Evolutionary conservation across 1,140 invertebrate species (phyloP), one percentile per base, ranked within the genome.

Genomic region (Paracyclopina nana): DNA sequence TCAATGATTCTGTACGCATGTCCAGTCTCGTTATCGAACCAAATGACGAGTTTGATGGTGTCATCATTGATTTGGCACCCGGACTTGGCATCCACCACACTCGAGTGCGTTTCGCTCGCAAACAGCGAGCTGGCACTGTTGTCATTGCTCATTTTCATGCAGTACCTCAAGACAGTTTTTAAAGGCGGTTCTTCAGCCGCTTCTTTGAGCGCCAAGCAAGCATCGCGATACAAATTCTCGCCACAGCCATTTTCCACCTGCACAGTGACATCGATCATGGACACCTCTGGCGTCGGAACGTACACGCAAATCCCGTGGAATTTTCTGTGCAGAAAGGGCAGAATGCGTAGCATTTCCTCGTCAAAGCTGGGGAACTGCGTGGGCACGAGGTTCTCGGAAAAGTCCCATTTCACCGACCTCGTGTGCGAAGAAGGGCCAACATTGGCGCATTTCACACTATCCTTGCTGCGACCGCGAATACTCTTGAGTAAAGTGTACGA

Each of bases 181-280:
- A 38, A 9, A 38, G 34, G 34, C 14, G n/a, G n/a, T 38, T 38
- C 34, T n/a, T n/a, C n/a, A 38, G 34, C 34, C n/a, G 34, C 34
- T 38, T 38, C 34, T 38, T 38, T 38, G n/a, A 38, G 20, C 8
- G 14, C 20, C n/a, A 38, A 20, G 34, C 34, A 38, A n/a, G 20
- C 34, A 20, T 38, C 34, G 5, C 34, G 34, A 38, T 38, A 38
- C 5, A 38, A 16, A 5, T 38, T n/a, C 5, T 38, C 34, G 9
- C 34, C 20, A n/a, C n/a, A n/a, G 5, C 20, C 34, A 20, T 38
- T n/a, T 20, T 38, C 20, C 34, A 38, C 5, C 3, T 3, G 2
- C 20, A 38, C 20, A 8, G 34, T 38, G 5, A 38, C 5, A 38
- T 38, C 34, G 5, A 38, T n/a, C 34, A 38, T 38, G 34, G 34